A percentile compares a stretch with the other conserved stretches of the same genome.
phyloP scores from a whole-genome alignment of 2,888 invertebrate species.

The Teinopalpus imperialis region DNA sequence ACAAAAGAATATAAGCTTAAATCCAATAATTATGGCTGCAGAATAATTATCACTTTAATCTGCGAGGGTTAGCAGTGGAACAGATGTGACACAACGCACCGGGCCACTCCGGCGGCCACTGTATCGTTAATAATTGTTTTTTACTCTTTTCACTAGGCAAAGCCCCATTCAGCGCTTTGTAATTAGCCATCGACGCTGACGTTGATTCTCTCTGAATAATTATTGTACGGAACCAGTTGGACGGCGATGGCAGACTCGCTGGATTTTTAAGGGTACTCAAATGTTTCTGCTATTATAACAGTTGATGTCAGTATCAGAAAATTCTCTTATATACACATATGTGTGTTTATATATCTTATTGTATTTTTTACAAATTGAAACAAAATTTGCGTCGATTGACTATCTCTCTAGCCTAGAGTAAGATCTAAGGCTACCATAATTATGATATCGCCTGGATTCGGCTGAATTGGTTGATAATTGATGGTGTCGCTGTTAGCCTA shows the following conservation, averaged over 20 bases:
- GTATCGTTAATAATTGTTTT: constrained; percentile 77
- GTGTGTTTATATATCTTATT: constrained; percentile 22
- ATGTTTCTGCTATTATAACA: constrained; percentile 30
- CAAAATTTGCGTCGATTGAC: no score
- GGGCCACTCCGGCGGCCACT: constrained; percentile 76
- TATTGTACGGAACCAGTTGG: constrained; percentile 55
- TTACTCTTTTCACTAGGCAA: constrained; percentile 66
- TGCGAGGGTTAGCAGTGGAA: constrained; percentile 56
- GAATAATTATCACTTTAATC: constrained; percentile 80
- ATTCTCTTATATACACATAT: not conserved
- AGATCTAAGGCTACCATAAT: no score
- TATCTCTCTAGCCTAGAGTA: no score
- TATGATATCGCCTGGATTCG: no score
- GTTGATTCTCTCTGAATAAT: constrained; percentile 71
- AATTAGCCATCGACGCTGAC: constrained; percentile 71
- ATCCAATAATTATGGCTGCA: constrained; percentile 76
- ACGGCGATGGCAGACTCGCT: constrained; percentile 35
- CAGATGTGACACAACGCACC: constrained; percentile 75
- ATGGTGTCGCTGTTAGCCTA: no score
- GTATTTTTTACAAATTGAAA: no score
- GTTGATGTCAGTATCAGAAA: constrained; percentile 27
- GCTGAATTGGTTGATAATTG: no score
- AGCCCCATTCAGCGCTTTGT: constrained; percentile 73
- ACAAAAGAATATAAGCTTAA: constrained; percentile 52
- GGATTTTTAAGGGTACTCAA: constrained; percentile 43